Base-by-base conservation (phyloP, 2,113 vertebrate genomes). In the Polyodon spathula region DNA sequence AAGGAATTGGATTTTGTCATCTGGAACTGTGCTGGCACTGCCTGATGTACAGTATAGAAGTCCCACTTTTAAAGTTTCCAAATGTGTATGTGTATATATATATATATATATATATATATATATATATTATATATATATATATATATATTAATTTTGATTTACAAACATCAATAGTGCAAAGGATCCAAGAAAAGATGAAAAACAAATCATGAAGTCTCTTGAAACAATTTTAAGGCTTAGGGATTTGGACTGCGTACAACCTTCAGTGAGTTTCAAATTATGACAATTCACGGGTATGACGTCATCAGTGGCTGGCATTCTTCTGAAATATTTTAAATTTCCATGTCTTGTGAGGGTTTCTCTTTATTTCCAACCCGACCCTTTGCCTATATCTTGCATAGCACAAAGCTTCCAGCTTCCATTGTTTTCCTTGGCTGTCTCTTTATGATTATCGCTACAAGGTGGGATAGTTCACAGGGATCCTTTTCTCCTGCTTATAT, bases 331-430 rank as follows among this genome's bases (percentile, higher is more conserved):
- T 43, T 57, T 63, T 57, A 66, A 68, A 50, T 74, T 58, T 63
- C 67, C 38, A 46, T 40, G 11, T n/a, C 38, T 54, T 40, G 11
- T n/a, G 52, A 59, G 50, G 59, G 54, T 71, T 74, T 69, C 39
- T 68, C 73, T 74, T 27, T 64, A 67, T 77, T 65, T 53, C 73
- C n/a, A n/a, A n/a, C n/a, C n/a, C n/a, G n/a, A n/a, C n/a, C 66
- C 71, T 68, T 44, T 63, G 68, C 76, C n/a, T n/a, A n/a, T n/a
- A n/a, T 81, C 71, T 85, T 88, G 85, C 86, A 86, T 88, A 88
- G 86, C 80, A 77, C 79, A 79, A 68, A 81, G 80, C 76, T 76
- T 82, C 80, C 80, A 72, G 63, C 81, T 78, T 64, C 64, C 66
- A 64, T 67, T 74, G 77, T 80, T 83, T 83, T 71, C 70, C 82